phyloP scores from a whole-genome alignment of 2,888 invertebrate species.

The Unio pictorum region DNA sequence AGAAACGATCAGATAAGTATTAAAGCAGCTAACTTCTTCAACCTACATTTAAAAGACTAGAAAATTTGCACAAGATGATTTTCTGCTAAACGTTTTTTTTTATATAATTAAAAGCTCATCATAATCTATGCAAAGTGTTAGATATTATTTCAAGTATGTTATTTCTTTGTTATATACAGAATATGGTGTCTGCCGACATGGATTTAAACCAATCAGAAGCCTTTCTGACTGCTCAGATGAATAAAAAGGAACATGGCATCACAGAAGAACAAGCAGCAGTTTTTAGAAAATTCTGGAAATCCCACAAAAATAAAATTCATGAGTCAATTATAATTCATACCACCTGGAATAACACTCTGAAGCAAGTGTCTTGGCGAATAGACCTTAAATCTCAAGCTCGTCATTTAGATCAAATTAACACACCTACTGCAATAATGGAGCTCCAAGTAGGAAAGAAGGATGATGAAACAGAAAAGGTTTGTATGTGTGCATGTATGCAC shows the following conservation, averaged over 20 bases:
- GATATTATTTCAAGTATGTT: neutral
- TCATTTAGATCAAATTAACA: slow-evolving; percentile 83
- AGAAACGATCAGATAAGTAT: too few relatives aligned
- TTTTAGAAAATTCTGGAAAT: slow-evolving; percentile 67
- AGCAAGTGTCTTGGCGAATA: slow-evolving; percentile 66
- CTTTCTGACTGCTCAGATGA: slow-evolving; percentile 66
- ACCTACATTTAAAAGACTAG: too few relatives aligned
- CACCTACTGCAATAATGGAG: slow-evolving; percentile 76
- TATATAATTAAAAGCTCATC: too few relatives aligned
- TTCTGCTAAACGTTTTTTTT: too few relatives aligned
- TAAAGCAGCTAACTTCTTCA: too few relatives aligned
- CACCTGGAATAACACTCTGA: slow-evolving; percentile 64
- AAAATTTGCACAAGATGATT: too few relatives aligned
- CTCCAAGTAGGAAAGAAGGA: slow-evolving; percentile 78
- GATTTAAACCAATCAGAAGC: slow-evolving; percentile 68
- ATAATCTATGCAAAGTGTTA: too few relatives aligned
- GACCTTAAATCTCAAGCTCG: slow-evolving; percentile 78
- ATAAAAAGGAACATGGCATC: slow-evolving; percentile 61
- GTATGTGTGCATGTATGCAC: neutral
- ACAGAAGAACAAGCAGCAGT: slow-evolving; percentile 65
- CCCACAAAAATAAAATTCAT: slow-evolving; percentile 64
- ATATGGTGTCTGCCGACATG: slow-evolving; percentile 67
- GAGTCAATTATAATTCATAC: slow-evolving; percentile 59
- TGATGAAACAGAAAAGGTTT: slow-evolving; percentile 27
- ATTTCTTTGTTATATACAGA: slow-evolving; percentile 49